These are phyloP conservation scores for Ochropacha duplaris DNA, from an alignment of 2,888 invertebrate genomes.

Conservation along the genomic window DNA sequence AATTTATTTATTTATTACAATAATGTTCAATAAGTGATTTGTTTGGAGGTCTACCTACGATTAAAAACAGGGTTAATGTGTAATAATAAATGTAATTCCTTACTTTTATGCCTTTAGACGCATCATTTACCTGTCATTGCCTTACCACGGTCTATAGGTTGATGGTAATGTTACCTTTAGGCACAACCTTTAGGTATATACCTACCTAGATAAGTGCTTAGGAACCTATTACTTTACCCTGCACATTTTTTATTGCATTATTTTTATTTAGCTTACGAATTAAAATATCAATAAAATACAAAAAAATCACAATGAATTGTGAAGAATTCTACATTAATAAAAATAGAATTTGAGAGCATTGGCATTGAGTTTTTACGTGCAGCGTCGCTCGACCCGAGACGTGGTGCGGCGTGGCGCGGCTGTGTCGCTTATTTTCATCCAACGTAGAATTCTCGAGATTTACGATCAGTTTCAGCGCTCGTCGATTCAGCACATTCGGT, in stretches of 20 bases:
- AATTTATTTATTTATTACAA: too few species aligned
- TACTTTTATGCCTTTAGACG: too few species aligned
- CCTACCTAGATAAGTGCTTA: too few species aligned
- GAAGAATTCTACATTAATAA: conserved; percentile 1
- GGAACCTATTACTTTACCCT: background rate
- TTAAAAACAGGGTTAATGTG: too few species aligned
- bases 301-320: background rate
- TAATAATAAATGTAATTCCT: too few species aligned
- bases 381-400: conserved; percentile 15
- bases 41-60: too few species aligned
- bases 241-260: too few species aligned
- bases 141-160: too few species aligned
- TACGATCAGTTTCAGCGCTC: conserved; percentile 70
- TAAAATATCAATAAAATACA: background rate
- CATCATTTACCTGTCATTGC: too few species aligned
- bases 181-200: too few species aligned
- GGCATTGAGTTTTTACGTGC: conserved; percentile 33
- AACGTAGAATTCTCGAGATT: conserved; percentile 66
- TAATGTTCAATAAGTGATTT: too few species aligned
- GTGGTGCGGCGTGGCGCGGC: conserved; percentile 29
- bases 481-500: conserved; percentile 75
- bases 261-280: background rate
- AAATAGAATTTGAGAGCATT: conserved; percentile 23
- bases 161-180: too few species aligned
- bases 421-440: conserved; percentile 71